phyloP scores from a whole-genome alignment of 92 coral and sea anemone species.

The Hydrozoanthus gracilis region DNA sequence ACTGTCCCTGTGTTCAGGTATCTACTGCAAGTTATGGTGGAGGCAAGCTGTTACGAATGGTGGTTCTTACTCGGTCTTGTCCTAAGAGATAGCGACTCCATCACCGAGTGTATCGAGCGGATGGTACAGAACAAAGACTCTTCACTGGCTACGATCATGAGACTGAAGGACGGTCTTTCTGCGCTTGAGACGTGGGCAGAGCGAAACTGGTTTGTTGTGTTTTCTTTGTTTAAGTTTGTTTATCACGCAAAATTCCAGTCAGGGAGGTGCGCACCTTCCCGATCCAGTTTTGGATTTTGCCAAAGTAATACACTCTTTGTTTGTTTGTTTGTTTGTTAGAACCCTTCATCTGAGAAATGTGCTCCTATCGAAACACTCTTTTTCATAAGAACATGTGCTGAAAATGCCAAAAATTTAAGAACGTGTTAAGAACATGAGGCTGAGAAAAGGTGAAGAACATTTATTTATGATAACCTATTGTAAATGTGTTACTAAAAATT shows the following conservation, averaged over 20 bases:
- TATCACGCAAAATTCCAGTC: background rate
- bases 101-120: slow-evolving; percentile 80
- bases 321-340: too few species aligned
- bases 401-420: too few species aligned
- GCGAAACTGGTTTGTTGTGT: slow-evolving; percentile 80
- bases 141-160: slow-evolving; percentile 68
- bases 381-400: too few species aligned
- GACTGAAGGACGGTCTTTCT: slow-evolving; percentile 83
- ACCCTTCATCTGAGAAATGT: too few species aligned
- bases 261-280: too few species aligned
- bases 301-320: too few species aligned
- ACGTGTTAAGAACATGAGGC: too few species aligned
- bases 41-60: slow-evolving; percentile 96
- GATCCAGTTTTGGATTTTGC: too few species aligned
- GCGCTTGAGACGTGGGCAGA: slow-evolving; percentile 94
- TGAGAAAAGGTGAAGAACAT: too few species aligned
- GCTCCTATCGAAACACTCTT: too few species aligned
- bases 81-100: slow-evolving; percentile 85
- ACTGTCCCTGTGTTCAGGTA: slow-evolving; percentile 73
- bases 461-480: too few species aligned
- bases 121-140: slow-evolving; percentile 69
- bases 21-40: slow-evolving; percentile 82
- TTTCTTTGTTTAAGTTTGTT: background rate
- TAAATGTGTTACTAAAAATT: too few species aligned
- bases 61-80: slow-evolving; percentile 84